phyloP scores from a whole-genome alignment of 2,888 invertebrate genomes.

The Callimorpha dominula region DNA sequence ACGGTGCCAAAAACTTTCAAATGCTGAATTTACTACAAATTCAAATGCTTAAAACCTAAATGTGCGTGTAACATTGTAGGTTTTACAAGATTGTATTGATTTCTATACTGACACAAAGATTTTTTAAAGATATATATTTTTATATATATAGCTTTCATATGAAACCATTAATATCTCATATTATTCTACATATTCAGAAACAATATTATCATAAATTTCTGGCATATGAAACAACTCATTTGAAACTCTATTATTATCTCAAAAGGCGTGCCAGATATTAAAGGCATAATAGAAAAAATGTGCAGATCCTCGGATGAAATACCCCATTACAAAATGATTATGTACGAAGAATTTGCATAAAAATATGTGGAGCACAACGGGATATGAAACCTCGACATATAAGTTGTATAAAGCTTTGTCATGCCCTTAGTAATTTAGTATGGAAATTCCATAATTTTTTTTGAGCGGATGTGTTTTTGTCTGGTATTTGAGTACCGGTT shows the following conservation, averaged over 20 bases:
- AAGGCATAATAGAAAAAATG: conserved; percentile 28
- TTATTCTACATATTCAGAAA: neutral
- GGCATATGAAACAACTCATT: conserved; percentile 18
- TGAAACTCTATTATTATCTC: conserved; percentile 22
- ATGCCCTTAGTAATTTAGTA: conserved; percentile 26
- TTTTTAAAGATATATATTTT: no score
- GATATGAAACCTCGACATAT: conserved; percentile 11
- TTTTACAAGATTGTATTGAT: no score
- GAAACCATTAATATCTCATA: neutral
- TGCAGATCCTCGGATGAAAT: conserved; percentile 27
- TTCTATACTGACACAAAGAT: no score
- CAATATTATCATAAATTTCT: conserved; percentile 5
- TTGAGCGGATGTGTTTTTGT: conserved; percentile 5
- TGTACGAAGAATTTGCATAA: conserved; percentile 46
- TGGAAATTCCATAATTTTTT: conserved; percentile 20
- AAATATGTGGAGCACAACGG: conserved; percentile 39
- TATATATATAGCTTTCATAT: no score
- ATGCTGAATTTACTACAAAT: no score
- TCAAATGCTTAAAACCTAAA: no score
- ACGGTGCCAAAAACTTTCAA: no score
- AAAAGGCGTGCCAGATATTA: conserved; percentile 25
- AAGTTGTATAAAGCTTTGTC: conserved; percentile 24
- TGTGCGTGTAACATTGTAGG: no score
- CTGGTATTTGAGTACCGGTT: conserved; percentile 4
- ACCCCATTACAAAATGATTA: conserved; percentile 44